These are phyloP conservation scores for Euplagia quadripunctaria DNA, from an alignment of 2,888 invertebrate species.

Conservation along the genomic window DNA sequence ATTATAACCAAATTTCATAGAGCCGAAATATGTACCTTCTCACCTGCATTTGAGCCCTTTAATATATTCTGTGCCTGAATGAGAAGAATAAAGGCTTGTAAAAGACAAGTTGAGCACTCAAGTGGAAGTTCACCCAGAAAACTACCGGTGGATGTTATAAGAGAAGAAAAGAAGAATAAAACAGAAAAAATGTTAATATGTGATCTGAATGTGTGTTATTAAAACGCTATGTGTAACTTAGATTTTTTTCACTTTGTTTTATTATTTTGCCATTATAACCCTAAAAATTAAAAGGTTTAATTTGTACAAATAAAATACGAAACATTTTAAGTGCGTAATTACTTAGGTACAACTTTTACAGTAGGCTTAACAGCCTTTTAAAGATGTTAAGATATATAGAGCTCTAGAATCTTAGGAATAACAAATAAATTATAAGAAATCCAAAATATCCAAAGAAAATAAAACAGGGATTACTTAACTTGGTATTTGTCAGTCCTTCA, in stretches of 20 bases:
- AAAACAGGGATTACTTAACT: not conserved
- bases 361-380: not conserved
- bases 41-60: not conserved
- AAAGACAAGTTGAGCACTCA: not conserved
- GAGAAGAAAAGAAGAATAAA: not conserved
- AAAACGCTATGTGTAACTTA: not conserved
- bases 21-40: not conserved
- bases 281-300: not conserved
- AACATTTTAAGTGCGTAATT: not conserved
- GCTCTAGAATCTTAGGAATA: not conserved
- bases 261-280: not conserved
- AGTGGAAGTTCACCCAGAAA: not conserved
- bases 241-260: not conserved
- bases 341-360: not conserved
- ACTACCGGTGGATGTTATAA: not conserved
- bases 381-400: not conserved
- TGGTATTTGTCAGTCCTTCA: not conserved
- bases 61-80: not conserved
- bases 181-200: not conserved
- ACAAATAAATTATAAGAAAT: not conserved
- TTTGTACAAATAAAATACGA: not conserved
- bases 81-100: not conserved
- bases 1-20: no score
- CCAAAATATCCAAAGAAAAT: not conserved
- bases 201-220: not conserved